Base-by-base conservation (phyloP, 2,888 invertebrate species). In the Strigamia transsilvanica region DNA sequence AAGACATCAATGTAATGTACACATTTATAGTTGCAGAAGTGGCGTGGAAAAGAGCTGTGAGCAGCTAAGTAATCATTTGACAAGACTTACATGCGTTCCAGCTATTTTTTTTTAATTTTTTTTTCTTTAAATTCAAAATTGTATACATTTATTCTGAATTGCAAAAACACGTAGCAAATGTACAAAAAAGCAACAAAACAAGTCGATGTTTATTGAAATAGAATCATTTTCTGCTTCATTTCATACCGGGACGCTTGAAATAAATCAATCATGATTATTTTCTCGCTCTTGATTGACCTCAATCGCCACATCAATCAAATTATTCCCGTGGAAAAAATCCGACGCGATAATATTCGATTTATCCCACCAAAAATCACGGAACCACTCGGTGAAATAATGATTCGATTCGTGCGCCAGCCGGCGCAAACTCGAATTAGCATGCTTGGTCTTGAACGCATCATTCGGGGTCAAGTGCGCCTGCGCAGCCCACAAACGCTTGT, bases 361-460 rank as follows among this genome's bases (percentile, higher is more conserved):
- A 38, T 78, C 38, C 78, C 78, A 78, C 78, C 78, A 78, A 13
- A 78, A 34, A 32, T 78, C 78, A 6, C 78, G 21, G 38, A 78
- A 78, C 78, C 78, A 78, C 27, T 78, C 78, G 34, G 78, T 78
- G n/a, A 78, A 34, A n/a, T 38, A 34, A n/a, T n/a, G 21, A 38
- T 78, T 78, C 9, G 38, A 32, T 7, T 34, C 34, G 32, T 78
- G 23, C 3, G 78, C 78, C 32, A 78, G 32, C 2, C 32, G 38
- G 7, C 78, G n/a, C 15, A 78, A 38, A 78, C 78, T 34, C 23
- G 32, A 32, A 78, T 34, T 34, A 13, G 21, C n/a, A 27, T 78
- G 2, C 7, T 3, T n/a, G 7, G 7, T 21, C n/a, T 38, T 78
- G 18, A 34, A 32, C 21, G 10, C 78, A 2, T 38, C 32, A 27